Evolutionary conservation across 2,888 invertebrate species (phyloP), one percentile per base, ranked within the genome.

Genomic region (Carcina quercana): DNA sequence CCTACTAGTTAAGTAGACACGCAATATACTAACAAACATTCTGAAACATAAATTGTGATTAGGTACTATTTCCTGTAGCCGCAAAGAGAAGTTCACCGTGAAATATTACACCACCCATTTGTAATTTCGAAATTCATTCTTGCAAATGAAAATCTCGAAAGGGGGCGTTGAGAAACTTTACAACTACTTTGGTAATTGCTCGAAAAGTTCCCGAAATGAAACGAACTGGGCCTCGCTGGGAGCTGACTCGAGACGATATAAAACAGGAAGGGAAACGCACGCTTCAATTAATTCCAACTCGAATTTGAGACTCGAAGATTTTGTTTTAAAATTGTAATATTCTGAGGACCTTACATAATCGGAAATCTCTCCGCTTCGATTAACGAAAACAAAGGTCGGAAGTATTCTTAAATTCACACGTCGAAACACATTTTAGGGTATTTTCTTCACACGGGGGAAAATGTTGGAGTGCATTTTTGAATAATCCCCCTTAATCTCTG

Each of bases 161-260:
- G 57, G 52, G 59, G 59, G 57, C 59, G 58, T 61, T 64, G 58
- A 53, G 51, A 61, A 72, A 72, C 68, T 73, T 70, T 50, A 55
- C 56, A 66, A 73, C 72, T 74, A 71, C 73, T 75, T 74, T 59
- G 59, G 68, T 72, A 75, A 75, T 73, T 74, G 72, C 67, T 63
- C 60, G 58, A 49, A 65, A 75, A 74, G 63, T 76, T 76, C 42
- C 12, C 25, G 28, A 29, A 20, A 25, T 22, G 24, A 24, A 24
- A 34, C 29, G 32, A n/a, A n/a, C n/a, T n/a, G 26, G 25, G 15
- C 25, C 26, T 17, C 32, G 25, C 19, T 30, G 29, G 63, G 50
- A 57, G 53, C 53, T 58, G 52, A 59, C 63, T 64, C 59, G 61
- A 62, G 55, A 51, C 50, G 53, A 58, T 59, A 57, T 51, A 48